phyloP scores from a whole-genome alignment of 2,113 vertebrate species.

The Irena cyanogastra region DNA sequence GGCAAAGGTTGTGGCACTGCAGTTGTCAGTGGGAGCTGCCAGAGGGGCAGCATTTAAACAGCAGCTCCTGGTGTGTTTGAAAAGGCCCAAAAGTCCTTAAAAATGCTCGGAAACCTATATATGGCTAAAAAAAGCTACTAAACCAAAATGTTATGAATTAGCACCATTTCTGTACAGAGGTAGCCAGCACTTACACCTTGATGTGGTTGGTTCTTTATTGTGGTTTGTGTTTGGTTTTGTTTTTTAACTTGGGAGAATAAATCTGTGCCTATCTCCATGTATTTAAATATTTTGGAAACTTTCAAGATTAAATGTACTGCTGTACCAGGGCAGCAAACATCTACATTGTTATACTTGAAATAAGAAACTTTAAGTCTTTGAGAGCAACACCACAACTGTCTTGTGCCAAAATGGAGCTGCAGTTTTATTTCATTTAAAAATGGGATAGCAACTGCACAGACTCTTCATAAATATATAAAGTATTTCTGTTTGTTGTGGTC shows the following conservation, averaged over 20 bases:
- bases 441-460: neutral
- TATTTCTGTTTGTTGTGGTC: neutral
- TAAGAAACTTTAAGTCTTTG: neutral
- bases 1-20: neutral
- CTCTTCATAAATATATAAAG: neutral
- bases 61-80: neutral
- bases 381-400: neutral
- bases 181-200: neutral
- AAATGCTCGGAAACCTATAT: neutral
- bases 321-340: neutral
- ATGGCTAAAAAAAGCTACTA: neutral
- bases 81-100: neutral
- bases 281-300: neutral
- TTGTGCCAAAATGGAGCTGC: neutral
- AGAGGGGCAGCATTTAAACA: neutral
- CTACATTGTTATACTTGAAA: neutral
- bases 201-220: neutral
- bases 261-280: neutral
- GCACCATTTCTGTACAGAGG: neutral
- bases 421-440: neutral
- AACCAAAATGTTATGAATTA: neutral
- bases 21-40: neutral
- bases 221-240: neutral
- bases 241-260: neutral
- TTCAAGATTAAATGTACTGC: neutral